Base-by-base conservation (phyloP, 2,888 invertebrate genomes). In the Meteorus colon region DNA sequence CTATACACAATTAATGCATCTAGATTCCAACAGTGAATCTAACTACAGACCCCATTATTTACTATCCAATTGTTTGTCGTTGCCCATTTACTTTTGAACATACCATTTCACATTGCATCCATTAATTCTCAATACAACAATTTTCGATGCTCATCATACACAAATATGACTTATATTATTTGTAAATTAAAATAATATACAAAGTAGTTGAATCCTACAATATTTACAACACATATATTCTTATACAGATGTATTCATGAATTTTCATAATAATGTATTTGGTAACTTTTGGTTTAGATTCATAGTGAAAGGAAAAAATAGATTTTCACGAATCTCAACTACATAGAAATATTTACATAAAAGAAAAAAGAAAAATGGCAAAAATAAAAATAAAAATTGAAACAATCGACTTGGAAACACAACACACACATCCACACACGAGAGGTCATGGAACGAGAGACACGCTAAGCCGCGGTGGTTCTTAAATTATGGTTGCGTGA, bases 401-500 rank as follows among this genome's bases (percentile, higher is more conserved):
- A 24, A 37, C 37, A 31, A 60, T 65, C 55, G 31, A 48, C 67
- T 31, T 59, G 59, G 12, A n/a, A 41, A 45, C 29, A 31, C 59
- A 60, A 76, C 67, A 73, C 59, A 55, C 8, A 55, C 19, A 55
- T 55, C 8, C 6, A 55, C 19, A 55, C 55, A 73, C 62, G 16
- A 73, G 73, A 65, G 73, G 65, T 66, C 73, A 71, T 60, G 59
- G 65, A 74, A 69, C 67, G 68, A 48, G 75, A 60, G 72, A 73
- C 73, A 77, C 79, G 78, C 77, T 78, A 79, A 71, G 79, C 76
- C 78, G 78, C 77, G 55, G 75, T 77, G 77, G 76, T 77, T 77
- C 72, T 79, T 78, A 82, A 82, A 81, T 81, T 81, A 82, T 82
- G 80, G 81, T 82, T 77, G 81, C 81, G 81, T 82, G 81, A 82